phyloP scores from a whole-genome alignment of 1,140 invertebrate species.

The Scylla paramamosain region DNA sequence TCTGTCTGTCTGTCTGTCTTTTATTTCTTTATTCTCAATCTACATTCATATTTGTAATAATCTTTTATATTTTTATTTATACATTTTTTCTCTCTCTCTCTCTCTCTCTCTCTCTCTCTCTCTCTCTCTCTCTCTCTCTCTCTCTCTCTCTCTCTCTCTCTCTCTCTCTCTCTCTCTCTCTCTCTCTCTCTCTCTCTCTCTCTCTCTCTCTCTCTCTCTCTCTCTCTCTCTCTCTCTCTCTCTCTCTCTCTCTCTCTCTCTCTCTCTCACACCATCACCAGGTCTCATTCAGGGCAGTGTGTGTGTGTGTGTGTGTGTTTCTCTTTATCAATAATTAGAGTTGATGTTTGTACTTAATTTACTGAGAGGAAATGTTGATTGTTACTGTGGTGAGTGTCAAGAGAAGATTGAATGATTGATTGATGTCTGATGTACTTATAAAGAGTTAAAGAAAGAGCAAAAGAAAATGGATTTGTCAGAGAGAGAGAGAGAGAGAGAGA shows the following conservation, averaged over 20 bases:
- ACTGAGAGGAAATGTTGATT: too few species aligned
- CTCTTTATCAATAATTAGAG: not conserved
- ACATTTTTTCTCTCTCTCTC: not conserved
- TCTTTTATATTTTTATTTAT: not conserved
- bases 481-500: too few species aligned
- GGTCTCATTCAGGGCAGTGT: not conserved
- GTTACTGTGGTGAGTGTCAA: too few species aligned
- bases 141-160: not conserved
- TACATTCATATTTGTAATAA: not conserved
- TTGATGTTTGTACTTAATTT: too few species aligned
- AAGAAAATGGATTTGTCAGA: too few species aligned
- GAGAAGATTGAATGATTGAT: too few species aligned
- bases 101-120: not conserved
- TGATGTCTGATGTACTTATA: too few species aligned
- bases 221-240: not conserved
- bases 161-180: not conserved
- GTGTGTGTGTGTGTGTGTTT: not conserved
- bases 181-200: not conserved
- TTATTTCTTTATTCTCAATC: too few species aligned
- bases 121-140: not conserved
- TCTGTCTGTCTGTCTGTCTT: too few species aligned
- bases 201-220: not conserved
- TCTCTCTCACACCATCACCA: not conserved
- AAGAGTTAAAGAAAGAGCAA: too few species aligned
- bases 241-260: not conserved